Base-by-base conservation (phyloP, 2,797 vertebrate genomes). In the Enoplosus armatus region DNA sequence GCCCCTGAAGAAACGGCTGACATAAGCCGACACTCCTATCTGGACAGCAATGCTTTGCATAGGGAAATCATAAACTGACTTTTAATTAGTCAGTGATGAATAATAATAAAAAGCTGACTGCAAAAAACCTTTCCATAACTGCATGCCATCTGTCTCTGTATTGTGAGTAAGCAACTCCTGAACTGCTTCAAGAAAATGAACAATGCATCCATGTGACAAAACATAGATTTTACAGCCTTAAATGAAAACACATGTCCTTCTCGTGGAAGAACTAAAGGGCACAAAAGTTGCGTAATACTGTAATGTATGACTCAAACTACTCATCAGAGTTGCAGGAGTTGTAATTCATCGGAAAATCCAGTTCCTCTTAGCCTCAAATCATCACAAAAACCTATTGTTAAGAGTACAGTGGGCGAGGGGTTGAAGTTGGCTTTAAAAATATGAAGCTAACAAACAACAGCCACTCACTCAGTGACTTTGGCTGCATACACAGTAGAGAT, bases 171-270 rank as follows among this genome's bases (percentile, higher is more conserved):
- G n/a, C 20, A 43, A 65, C 63, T 59, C 9, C 8, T 31, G 26
- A 45, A 39, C 27, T 58, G 37, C 18, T 29, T 14, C 2, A 11
- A 53, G 26, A 50, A 70, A 77, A 56, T n/a, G 3, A 70, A 31
- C 35, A 68, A 56, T 39, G n/a, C 18, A 62, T 27, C 26, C 62
- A 59, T n/a, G 58, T 35, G 43, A 22, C 10, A 18, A 15, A 1
- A 12, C 27, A 15, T 0, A 8, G 47, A 72, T 33, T 39, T 45
- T 26, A 62, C 18, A 65, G 47, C 45, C 18, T 50, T 58, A 27
- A 71, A 60, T 33, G 14, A 56, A 85, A 84, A 67, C 69, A 79
- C 15, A 35, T n/a, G 33, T 43, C 1, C 29, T 16, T n/a, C 24
- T 58, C 12, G 4, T 48, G 37, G 35, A 56, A 70, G 60, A 35